phyloP scores from a whole-genome alignment of 64 coral and sea anemone species.

The Montipora capricornis region DNA sequence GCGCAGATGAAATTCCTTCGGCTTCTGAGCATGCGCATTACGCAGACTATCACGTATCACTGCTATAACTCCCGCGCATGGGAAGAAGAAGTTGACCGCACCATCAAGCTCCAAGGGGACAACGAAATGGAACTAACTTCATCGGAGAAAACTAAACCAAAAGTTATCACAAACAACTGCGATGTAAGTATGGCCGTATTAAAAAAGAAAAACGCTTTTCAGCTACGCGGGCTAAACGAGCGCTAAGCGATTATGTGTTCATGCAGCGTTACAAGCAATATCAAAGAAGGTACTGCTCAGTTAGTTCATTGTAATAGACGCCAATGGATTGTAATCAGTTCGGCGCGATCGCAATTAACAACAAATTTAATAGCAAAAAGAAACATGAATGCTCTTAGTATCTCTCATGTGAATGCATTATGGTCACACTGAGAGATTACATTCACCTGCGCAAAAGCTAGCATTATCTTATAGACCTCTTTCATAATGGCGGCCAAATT shows the following conservation, averaged over 20 bases:
- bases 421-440: not conserved
- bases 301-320: no score
- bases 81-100: slow-evolving; percentile 25
- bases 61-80: slow-evolving; percentile 46
- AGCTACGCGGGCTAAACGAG: not conserved
- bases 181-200: not conserved
- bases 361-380: no score
- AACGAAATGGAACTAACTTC: slow-evolving; percentile 45
- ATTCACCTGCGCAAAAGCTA: not conserved
- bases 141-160: slow-evolving; percentile 44
- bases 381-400: no score
- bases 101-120: slow-evolving; percentile 41
- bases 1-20: slow-evolving; percentile 29
- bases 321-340: no score
- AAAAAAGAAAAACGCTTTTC: no score
- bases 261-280: not conserved
- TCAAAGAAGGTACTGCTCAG: not conserved
- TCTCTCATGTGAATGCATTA: not conserved
- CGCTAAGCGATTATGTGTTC: not conserved
- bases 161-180: slow-evolving; percentile 26
- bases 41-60: slow-evolving; percentile 33
- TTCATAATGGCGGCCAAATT: no score
- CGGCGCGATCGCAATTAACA: no score
- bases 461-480: not conserved
- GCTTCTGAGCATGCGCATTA: slow-evolving; percentile 41